Evolutionary conservation across 2,888 invertebrate genomes (phyloP), one percentile per base, ranked within the genome.

Genomic region (Caenorhabditis parvicauda): DNA sequence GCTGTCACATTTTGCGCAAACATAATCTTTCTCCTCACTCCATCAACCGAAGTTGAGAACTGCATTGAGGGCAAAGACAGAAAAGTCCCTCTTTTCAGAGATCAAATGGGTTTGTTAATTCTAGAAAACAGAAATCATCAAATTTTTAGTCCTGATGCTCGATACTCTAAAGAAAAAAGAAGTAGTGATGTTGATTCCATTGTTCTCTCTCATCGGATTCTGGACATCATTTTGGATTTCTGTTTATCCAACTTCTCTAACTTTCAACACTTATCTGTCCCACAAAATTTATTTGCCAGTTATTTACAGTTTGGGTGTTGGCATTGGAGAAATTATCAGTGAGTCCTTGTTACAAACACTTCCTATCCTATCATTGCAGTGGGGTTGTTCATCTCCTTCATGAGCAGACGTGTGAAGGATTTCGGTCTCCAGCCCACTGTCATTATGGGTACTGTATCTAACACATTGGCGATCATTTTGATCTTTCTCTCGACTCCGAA

Each of bases 351-450:
- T n/a, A n/a, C n/a, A n/a, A n/a, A n/a, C n/a, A n/a, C n/a, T n/a
- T n/a, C 14, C 32, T 32, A 32, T 32, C 9, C 9, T 19, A 42
- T 41, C n/a, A 2, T 54, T 66, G n/a, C 64, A 71, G 71, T 67
- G 60, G 67, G 68, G 6, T 21, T 65, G 7, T 29, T 63, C 3
- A 69, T 72, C 41, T 58, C 59, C 9, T 47, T 43, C n/a, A 39
- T 72, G 52, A 61, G 59, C 24, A 44, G 59, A 22, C 39, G 59
- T 19, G 46, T 59, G 54, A 55, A 62, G 17, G 63, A 68, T 29
- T 70, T 72, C 41, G 62, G 69, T 2, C 51, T 70, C 32, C 52
- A 53, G 25, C 72, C 72, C 7, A 62, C 67, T 14, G 66, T 66
- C 64, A 35, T 44, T 1, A 66, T 70, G 14, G 70, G 67, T 3